Percentiles rank a stretch among this genome's conserved stretches.
Conservation (phyloP, 2,888 invertebrate genomes). For the Lycia hirtaria region DNA sequence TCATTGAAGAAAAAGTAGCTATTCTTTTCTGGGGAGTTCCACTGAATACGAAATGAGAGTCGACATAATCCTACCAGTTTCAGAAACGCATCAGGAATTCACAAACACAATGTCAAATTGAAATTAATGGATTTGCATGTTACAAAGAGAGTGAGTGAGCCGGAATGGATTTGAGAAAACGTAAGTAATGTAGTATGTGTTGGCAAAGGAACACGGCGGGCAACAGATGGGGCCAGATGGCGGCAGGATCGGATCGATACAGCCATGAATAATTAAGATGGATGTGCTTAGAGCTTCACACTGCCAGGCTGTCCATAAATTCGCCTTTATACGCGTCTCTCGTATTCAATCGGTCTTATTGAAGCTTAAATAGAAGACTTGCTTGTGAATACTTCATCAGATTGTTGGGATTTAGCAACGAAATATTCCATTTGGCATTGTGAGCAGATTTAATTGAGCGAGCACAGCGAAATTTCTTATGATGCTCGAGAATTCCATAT, state of each 20-base stretch:
- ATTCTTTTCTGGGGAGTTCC: background rate
- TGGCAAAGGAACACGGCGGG: slow-evolving; percentile 47
- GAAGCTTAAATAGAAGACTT: slow-evolving; percentile 20
- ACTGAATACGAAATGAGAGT: slow-evolving; percentile 9
- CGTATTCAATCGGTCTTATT: slow-evolving; percentile 27
- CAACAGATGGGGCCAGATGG: slow-evolving; percentile 50
- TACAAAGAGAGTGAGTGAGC: slow-evolving; percentile 23
- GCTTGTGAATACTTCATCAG: slow-evolving; percentile 19
- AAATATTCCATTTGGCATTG: background rate
- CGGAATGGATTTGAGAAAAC: slow-evolving; percentile 22
- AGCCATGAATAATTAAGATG: slow-evolving; percentile 75
- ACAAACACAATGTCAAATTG: slow-evolving; percentile 25
- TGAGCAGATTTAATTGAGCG: background rate
- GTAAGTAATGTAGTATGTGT: slow-evolving; percentile 31
- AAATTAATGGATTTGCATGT: slow-evolving; percentile 32
- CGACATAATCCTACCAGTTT: slow-evolving; percentile 8
- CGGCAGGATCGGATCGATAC: slow-evolving; percentile 64
- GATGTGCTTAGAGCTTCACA: slow-evolving; percentile 58
- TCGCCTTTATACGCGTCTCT: slow-evolving; percentile 29
- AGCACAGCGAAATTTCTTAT: too few species aligned
- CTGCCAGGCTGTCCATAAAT: slow-evolving; percentile 38
- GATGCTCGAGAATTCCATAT: too few species aligned
- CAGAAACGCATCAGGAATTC: slow-evolving; percentile 20
- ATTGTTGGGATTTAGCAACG: slow-evolving; percentile 4
- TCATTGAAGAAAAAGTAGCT: slow-evolving; percentile 4